Evolutionary conservation across 2,888 invertebrate species (phyloP), one percentile per base, ranked within the genome.

Genomic region (Notocelia uddmanniana): DNA sequence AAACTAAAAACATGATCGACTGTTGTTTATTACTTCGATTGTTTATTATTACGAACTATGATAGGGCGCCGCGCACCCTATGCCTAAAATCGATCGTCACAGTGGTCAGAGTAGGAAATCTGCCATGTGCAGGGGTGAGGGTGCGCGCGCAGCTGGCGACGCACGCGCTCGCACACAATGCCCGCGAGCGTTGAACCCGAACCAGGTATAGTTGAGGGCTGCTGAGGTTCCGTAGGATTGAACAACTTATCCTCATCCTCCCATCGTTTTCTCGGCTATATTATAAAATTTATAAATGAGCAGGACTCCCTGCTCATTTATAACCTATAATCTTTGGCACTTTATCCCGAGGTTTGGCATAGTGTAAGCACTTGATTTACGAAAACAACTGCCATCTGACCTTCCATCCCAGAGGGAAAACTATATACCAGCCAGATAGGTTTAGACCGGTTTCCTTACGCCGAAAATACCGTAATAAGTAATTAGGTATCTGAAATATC

Each of bases 131-230:
- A 84, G 81, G 84, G 83, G 82, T 79, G 78, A 74, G 85, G 86
- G 84, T 74, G 74, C 79, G 76, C 79, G 76, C 77, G 85, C 93
- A 93, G 93, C 93, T 93, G 92, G 77, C 41, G 2, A n/a, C 57
- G 23, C 18, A 73, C 90, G 92, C 92, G 90, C 91, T 92, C 92
- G 92, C 89, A 82, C 76, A 91, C 92, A 91, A 91, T 89, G 83
- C 84, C 79, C 76, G 81, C 91, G 93, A 91, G 85, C 93, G 90
- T 89, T 92, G 93, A 93, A 92, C 93, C 84, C 91, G 78, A 73
- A 77, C 81, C 84, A 85, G 84, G 85, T 85, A 84, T n/a, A 37
- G 21, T 3, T 18, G 55, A 10, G 55, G 48, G 41, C 21, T 54
- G 19, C 19, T 62, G 54, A 45, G 69, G 69, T 63, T 57, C 55